Conservation (phyloP, 2,113 vertebrate species). For the Peromyscus californicus region DNA sequence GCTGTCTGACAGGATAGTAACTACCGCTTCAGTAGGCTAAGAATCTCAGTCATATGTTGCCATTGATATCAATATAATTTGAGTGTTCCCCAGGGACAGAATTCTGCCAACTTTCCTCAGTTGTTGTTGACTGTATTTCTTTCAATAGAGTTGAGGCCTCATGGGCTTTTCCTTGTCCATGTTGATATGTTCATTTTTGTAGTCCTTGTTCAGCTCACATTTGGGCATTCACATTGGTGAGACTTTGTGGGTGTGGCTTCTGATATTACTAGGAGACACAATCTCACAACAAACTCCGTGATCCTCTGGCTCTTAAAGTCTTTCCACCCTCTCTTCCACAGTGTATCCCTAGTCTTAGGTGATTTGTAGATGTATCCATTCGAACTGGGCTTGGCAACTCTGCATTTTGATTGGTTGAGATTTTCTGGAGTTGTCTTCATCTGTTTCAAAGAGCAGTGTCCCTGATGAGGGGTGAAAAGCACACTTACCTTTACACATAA, state of each 20-base stretch:
- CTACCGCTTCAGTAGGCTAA: fast-evolving
- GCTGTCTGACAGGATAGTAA: not conserved
- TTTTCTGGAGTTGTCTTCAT: not conserved
- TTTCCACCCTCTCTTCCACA: not conserved
- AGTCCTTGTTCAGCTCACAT: not conserved
- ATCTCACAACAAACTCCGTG: not conserved
- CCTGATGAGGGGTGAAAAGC: not conserved
- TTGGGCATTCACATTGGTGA: not conserved
- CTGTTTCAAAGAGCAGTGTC: not conserved
- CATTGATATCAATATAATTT: not conserved
- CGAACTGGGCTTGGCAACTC: too few relatives aligned
- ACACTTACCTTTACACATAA: not conserved
- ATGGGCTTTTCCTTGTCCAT: not conserved
- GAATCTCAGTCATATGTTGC: not conserved
- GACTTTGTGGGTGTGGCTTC: not conserved
- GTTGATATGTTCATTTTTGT: not conserved
- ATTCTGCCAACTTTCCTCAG: not conserved
- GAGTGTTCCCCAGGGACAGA: not conserved
- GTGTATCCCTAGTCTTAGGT: not conserved
- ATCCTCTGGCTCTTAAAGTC: not conserved
- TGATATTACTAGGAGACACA: not conserved
- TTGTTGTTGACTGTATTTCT: not conserved
- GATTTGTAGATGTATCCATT: not conserved
- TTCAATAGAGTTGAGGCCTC: not conserved
- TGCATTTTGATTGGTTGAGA: not conserved